Conservation (phyloP, 2,888 invertebrate species). For the Plagiodera versicolora region DNA sequence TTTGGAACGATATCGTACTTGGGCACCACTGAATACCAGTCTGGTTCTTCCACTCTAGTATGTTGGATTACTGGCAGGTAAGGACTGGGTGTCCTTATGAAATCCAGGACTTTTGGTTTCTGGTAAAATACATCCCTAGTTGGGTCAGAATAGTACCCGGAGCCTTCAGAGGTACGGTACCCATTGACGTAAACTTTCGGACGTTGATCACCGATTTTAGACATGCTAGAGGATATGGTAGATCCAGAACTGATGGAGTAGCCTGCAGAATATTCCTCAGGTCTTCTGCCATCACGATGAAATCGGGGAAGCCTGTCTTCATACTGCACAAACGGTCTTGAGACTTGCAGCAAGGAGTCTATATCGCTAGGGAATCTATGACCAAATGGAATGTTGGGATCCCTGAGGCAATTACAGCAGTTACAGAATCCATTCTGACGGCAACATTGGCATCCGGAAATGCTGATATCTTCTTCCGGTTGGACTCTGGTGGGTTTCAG, state of each 20-base stretch:
- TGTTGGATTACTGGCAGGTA: constrained; percentile 10
- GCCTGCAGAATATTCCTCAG: constrained; percentile 13
- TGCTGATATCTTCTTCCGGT: not conserved
- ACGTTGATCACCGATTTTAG: constrained; percentile 13
- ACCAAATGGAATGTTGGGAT: constrained; percentile 25
- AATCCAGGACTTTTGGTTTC: constrained; percentile 24
- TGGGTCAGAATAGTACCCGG: constrained; percentile 31
- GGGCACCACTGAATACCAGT: constrained; percentile 21
- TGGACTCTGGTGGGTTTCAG: constrained; percentile 5
- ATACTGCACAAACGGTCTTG: not conserved
- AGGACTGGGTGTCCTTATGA: constrained; percentile 15
- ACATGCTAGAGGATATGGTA: constrained; percentile 7
- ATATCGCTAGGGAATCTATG: constrained; percentile 28
- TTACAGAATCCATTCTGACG: constrained; percentile 15
- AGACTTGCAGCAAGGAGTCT: constrained; percentile 21
- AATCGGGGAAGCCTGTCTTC: not conserved
- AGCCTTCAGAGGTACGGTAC: constrained; percentile 15
- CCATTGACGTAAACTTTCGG: constrained; percentile 21
- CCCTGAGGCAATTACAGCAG: constrained; percentile 19
- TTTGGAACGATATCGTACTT: constrained; percentile 24
- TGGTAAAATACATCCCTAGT: constrained; percentile 19
- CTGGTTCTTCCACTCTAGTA: constrained; percentile 13
- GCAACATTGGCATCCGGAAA: constrained; percentile 14
- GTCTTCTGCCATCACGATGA: not conserved
- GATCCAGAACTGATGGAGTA: constrained; percentile 5